A percentile compares a stretch with the other conserved stretches of the same genome.
phyloP scores from a whole-genome alignment of 2,888 invertebrate species.

The Diarsia brunnea region DNA sequence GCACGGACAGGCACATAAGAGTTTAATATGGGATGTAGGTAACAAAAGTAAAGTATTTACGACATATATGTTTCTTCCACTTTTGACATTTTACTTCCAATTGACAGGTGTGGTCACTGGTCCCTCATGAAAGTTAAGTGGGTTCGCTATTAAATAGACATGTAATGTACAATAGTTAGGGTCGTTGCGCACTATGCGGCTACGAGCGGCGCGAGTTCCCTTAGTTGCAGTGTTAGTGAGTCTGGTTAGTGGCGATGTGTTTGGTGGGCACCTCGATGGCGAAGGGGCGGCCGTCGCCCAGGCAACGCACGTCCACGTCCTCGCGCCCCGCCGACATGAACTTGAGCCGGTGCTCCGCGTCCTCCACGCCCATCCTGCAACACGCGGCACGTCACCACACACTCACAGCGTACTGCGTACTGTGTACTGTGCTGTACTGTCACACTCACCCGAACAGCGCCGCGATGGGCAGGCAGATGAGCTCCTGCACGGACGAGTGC shows the following conservation, averaged over 20 bases:
- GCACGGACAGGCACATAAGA: no score
- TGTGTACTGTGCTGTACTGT: background rate
- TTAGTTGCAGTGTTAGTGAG: background rate
- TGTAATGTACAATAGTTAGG: background rate
- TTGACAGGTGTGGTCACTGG: background rate
- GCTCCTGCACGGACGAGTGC: constrained; percentile 97
- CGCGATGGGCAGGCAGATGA: constrained; percentile 93
- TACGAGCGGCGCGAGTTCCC: background rate
- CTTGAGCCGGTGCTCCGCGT: constrained; percentile 88
- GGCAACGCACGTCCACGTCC: constrained; percentile 98
- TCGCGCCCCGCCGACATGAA: constrained; percentile 98
- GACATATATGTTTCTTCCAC: no score
- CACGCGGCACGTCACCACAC: constrained; percentile 3
- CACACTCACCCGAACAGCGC: constrained; percentile 90
- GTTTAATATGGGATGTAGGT: no score
- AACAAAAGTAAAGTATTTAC: no score
- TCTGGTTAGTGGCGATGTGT: background rate
- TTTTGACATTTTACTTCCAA: background rate
- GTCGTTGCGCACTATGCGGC: background rate
- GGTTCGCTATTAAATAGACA: background rate
- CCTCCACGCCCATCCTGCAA: constrained; percentile 73
- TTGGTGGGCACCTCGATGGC: constrained; percentile 94
- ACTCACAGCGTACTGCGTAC: background rate
- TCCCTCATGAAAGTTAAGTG: background rate
- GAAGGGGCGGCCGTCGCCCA: constrained; percentile 98